Conservation (phyloP, 92 coral and sea anemone genomes). For the Parazoanthus darwini region DNA sequence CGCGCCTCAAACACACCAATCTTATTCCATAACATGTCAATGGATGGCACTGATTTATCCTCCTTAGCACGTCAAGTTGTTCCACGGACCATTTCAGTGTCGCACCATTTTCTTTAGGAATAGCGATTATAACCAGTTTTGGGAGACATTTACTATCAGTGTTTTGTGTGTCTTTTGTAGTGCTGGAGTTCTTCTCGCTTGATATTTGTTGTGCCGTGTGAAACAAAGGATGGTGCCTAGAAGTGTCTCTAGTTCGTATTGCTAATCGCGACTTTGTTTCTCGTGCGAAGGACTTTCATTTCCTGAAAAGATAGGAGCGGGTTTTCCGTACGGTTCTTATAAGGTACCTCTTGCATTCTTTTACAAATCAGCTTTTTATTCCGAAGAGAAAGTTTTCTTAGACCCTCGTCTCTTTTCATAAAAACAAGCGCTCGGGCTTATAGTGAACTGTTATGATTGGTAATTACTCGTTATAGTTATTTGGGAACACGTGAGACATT, state of each 20-base stretch:
- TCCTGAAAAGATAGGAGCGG: neutral
- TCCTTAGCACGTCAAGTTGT: neutral
- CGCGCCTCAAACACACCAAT: constrained; percentile 7
- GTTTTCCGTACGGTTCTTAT: neutral
- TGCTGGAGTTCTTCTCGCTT: neutral
- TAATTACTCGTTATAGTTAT: neutral
- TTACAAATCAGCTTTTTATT: neutral
- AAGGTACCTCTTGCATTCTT: constrained; percentile 6
- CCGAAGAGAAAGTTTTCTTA: neutral
- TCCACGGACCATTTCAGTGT: neutral
- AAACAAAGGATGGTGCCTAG: neutral
- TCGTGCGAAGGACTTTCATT: neutral
- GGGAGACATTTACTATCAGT: neutral
- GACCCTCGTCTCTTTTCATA: neutral
- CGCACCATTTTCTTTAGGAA: constrained; percentile 4
- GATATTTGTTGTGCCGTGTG: neutral
- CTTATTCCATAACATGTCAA: constrained; percentile 14
- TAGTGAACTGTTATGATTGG: neutral
- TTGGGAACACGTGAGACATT: neutral
- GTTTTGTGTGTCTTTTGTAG: neutral
- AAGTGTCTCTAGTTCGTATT: neutral
- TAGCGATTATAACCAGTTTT: neutral
- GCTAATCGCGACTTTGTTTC: neutral
- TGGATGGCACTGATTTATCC: neutral
- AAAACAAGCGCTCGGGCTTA: constrained; percentile 1